A percentile compares a stretch with the other conserved stretches of the same genome.
Evolutionary conservation across 2,113 vertebrate genomes (phyloP).

Genomic region (Plecturocebus donacophilus): DNA sequence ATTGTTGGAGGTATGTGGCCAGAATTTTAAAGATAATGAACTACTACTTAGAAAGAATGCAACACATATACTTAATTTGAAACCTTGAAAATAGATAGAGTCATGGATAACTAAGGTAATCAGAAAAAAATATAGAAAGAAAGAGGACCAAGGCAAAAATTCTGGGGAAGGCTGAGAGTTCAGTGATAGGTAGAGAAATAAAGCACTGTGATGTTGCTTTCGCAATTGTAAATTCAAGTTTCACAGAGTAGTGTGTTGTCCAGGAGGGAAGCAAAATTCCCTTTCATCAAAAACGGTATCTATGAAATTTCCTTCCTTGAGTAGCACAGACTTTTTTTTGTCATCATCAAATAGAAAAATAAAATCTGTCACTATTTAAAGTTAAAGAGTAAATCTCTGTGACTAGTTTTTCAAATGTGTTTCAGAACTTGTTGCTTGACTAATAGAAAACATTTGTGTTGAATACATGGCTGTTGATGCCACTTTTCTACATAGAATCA

Average conservation of each 20-base stretch:
- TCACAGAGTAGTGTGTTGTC: neutral
- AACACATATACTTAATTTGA: neutral
- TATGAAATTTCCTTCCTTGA: neutral
- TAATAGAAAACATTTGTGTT: conserved; percentile 49
- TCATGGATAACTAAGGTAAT: neutral
- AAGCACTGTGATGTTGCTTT: neutral
- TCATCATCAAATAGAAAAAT: neutral
- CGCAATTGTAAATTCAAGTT: neutral
- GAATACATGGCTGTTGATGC: neutral
- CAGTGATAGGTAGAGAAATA: neutral
- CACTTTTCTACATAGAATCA: conserved; percentile 15
- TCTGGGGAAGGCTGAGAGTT: neutral
- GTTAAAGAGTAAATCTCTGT: neutral
- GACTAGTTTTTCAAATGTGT: neutral
- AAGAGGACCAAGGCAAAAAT: neutral
- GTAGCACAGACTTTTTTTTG: conserved; percentile 20
- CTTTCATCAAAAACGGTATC: neutral
- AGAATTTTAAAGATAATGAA: neutral
- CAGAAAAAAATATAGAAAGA: too few relatives aligned
- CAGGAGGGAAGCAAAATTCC: neutral
- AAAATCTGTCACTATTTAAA: neutral
- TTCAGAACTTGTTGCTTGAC: conserved; percentile 29
- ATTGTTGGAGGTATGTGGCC: neutral
- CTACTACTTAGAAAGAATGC: neutral
- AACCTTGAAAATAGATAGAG: neutral